A percentile compares a stretch with the other conserved stretches of the same genome.
Conservation (phyloP, 2,888 invertebrate species). For the Oxyteleia sp. region DNA sequence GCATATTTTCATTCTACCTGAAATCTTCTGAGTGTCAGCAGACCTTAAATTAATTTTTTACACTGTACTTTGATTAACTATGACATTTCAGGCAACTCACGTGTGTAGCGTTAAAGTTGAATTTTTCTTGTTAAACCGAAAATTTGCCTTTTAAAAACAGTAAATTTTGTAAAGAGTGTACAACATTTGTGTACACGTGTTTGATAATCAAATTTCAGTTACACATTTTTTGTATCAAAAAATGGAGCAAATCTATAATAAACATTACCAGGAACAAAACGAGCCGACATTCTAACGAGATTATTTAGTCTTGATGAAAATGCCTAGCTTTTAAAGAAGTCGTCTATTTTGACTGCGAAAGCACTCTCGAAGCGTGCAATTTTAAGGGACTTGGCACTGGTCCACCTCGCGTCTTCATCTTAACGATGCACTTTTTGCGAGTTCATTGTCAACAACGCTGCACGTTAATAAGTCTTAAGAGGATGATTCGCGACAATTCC, state of each 20-base stretch:
- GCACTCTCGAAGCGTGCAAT: slow-evolving; percentile 67
- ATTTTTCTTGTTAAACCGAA: too few species aligned
- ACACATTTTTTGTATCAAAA: slow-evolving; percentile 15
- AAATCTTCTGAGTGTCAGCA: too few species aligned
- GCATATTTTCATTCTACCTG: too few species aligned
- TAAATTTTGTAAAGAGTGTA: too few species aligned
- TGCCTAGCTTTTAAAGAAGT: slow-evolving; percentile 65
- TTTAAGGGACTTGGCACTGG: slow-evolving; percentile 65
- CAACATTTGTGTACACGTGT: background rate
- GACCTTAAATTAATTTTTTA: too few species aligned
- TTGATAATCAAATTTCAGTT: background rate
- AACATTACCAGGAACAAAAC: slow-evolving; percentile 35
- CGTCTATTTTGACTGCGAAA: slow-evolving; percentile 70
- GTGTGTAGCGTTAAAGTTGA: too few species aligned
- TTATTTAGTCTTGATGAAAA: slow-evolving; percentile 68
- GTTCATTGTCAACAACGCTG: slow-evolving; percentile 64
- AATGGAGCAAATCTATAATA: slow-evolving; percentile 43
- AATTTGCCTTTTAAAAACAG: too few species aligned
- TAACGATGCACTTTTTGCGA: slow-evolving; percentile 56
- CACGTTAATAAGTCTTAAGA: slow-evolving; percentile 53
- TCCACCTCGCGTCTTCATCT: slow-evolving; percentile 52
- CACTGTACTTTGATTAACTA: too few species aligned
- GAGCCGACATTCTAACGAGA: slow-evolving; percentile 54
- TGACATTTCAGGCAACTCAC: too few species aligned
- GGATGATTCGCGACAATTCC: slow-evolving; percentile 40